phyloP scores from a whole-genome alignment of 2,113 vertebrate genomes.

The Forbesichthys papilliferus region DNA sequence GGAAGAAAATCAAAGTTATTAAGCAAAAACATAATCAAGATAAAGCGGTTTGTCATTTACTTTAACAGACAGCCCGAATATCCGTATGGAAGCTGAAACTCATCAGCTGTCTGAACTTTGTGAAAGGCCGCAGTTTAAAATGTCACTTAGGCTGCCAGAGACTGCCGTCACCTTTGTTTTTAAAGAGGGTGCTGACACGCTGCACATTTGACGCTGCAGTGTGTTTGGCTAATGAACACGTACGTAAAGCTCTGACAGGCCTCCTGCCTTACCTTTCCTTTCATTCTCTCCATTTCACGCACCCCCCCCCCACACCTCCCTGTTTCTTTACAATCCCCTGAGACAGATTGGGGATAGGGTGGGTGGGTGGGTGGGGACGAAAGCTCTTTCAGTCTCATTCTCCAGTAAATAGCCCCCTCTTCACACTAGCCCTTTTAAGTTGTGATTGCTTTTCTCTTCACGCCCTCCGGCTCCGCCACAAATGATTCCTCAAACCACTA shows the following conservation, averaged over 20 bases:
- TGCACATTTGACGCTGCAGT: slow-evolving; percentile 36
- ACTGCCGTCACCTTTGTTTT: slow-evolving; percentile 29
- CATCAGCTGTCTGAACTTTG: slow-evolving; percentile 23
- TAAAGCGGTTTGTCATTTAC: slow-evolving; percentile 21
- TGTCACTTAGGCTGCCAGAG: slow-evolving; percentile 41
- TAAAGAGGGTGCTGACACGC: slow-evolving; percentile 38
- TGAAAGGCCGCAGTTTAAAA: slow-evolving; percentile 41
- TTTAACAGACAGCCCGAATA: slow-evolving; percentile 27
- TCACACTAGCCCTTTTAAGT: slow-evolving; percentile 63
- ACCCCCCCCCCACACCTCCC: neutral
- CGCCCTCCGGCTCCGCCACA: slow-evolving; percentile 45
- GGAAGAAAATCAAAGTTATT: neutral
- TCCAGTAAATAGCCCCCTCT: slow-evolving; percentile 71
- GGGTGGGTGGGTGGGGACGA: slow-evolving; percentile 31
- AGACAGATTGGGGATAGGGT: slow-evolving; percentile 21
- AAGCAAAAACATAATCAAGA: slow-evolving; percentile 4
- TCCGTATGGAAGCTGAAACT: slow-evolving; percentile 31
- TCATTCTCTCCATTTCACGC: slow-evolving; percentile 22
- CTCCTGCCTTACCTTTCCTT: slow-evolving; percentile 7
- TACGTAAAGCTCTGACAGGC: slow-evolving; percentile 45
- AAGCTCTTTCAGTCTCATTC: slow-evolving; percentile 67
- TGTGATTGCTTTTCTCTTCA: slow-evolving; percentile 71
- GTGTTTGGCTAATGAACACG: slow-evolving; percentile 42
- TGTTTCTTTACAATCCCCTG: slow-evolving; percentile 32
- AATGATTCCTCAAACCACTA: slow-evolving; percentile 69